Base-by-base conservation (phyloP, 2,113 vertebrate genomes). In the Poecilia latipinna region DNA sequence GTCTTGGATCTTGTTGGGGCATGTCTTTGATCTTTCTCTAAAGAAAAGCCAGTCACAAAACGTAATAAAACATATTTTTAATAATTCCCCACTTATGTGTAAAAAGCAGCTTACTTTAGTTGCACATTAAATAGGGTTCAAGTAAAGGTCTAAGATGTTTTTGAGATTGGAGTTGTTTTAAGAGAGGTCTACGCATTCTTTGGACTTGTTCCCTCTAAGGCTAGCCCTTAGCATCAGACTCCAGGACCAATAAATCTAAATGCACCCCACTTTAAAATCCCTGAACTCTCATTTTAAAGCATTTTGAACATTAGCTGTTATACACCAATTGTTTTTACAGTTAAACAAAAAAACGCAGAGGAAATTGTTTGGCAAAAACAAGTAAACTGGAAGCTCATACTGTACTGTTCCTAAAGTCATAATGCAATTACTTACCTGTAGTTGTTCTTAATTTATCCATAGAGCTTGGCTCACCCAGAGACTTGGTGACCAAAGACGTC, bases 391-490 rank as follows among this genome's bases (percentile, higher is more conserved):
- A 37, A 64, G 6, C 15, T 42, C 1, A 19, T 1, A n/a, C 42
- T 74, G 54, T 61, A 61, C 37, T 1, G 1, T 65, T 63, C 72
- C 60, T 12, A 12, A 68, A 37, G 65, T 13, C 37, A 37, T 65
- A 64, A 33, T 2, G 0, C 57, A 57, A 22, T 26, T 12, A 22
- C 11, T 28, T 12, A 65, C 7, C 5, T 51, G 13, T 42, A 28
- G 39, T 39, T 70, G 61, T 73, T 4, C 73, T 75, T 57, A 6
- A 6, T 78, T 22, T 39, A 13, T 92, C 84, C 54, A 42, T 90
- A 99, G 98, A 97, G 74, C 96, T 95, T 0, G 97, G 97, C 28
- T 97, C 97, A 42, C 96, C 98, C 61, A 96, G 94, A 83, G 93
- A 97, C 87, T 89, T 99, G 79, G 74, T 96, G 82, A 98, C 96